These are phyloP conservation scores for Gasterosteus nipponicus DNA, from an alignment of 2,113 vertebrate genomes.

Conservation along the genomic window DNA sequence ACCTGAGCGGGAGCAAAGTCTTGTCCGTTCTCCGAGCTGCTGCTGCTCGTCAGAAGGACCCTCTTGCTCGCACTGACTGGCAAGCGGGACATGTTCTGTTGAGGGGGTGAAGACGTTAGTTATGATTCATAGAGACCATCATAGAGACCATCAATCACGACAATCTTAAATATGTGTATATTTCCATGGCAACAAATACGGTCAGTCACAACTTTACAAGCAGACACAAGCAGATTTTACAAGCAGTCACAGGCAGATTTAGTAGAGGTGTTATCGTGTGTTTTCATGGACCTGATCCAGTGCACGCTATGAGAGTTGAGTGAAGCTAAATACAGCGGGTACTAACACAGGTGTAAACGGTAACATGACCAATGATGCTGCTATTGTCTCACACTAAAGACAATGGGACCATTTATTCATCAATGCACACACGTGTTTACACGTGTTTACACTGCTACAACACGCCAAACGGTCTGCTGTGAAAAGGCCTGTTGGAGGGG, in stretches of 20 bases:
- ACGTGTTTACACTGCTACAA: not conserved
- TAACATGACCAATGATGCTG: no score
- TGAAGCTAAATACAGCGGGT: no score
- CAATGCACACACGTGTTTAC: not conserved
- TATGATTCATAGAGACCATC: not conserved
- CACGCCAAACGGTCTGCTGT: not conserved
- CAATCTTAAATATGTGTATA: not conserved
- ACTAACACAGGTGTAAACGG: no score
- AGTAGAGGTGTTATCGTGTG: no score
- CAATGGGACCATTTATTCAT: not conserved
- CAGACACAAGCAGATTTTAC: no score
- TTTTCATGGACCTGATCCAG: no score
- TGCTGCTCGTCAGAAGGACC: constrained; percentile 43
- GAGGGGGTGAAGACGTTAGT: not conserved
- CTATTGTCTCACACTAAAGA: no score
- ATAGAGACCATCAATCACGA: not conserved
- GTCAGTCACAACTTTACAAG: not conserved
- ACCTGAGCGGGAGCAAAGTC: constrained; percentile 75
- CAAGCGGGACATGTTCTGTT: constrained; percentile 71
- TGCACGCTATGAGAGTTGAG: no score
- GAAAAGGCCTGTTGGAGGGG: not conserved
- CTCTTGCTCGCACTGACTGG: constrained; percentile 77
- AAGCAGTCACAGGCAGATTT: no score
- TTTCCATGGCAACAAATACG: not conserved
- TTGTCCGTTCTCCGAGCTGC: constrained; percentile 47